Evolutionary conservation across 2,797 vertebrate genomes (phyloP), one percentile per base, ranked within the genome.

Genomic region (Neosilurus mollespiculum): DNA sequence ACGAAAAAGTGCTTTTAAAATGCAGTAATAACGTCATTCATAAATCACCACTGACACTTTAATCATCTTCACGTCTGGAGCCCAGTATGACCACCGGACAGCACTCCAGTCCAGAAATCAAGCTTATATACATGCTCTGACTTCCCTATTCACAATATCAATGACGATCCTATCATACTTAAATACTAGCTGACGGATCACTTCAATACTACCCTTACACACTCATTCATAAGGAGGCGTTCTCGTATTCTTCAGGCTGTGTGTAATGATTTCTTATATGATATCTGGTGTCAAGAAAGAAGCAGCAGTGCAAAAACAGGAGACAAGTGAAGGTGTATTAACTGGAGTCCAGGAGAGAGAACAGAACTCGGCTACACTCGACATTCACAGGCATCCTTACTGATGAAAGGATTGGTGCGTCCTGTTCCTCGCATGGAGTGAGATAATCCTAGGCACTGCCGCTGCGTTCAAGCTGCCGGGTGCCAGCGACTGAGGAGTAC

Each of bases 41-140:
- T 94, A 93, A 93, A 93, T 93, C 92, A 92, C 78, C 78, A 81
- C 87, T 94, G 93, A 92, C 93, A 94, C 91, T 93, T 94, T 93
- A 94, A 94, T 94, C 92, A 93, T 92, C 1, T 0, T 84, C 89
- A 88, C 65, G 90, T 90, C 90, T 87, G 22, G 83, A 87, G 86
- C 87, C 83, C 81, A n/a, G 87, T 88, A 88, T 87, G 89, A 78
- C 88, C 90, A 51, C 84, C 67, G 30, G 87, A 87, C 88, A 88
- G 70, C 78, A 58, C 75, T 81, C 83, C 80, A 72, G 84, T 71
- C 88, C 11, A 79, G 87, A 85, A 86, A 86, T 87, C 84, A 86
- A 82, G 81, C 78, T 81, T 30, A 72, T 75, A 84, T 87, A 71
- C 82, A 82, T 81, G 43, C 43, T 37, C 59, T 73, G 54, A 51